Evolutionary conservation across 2,113 vertebrate species (phyloP).

Genomic region (Lagopus leucura): DNA sequence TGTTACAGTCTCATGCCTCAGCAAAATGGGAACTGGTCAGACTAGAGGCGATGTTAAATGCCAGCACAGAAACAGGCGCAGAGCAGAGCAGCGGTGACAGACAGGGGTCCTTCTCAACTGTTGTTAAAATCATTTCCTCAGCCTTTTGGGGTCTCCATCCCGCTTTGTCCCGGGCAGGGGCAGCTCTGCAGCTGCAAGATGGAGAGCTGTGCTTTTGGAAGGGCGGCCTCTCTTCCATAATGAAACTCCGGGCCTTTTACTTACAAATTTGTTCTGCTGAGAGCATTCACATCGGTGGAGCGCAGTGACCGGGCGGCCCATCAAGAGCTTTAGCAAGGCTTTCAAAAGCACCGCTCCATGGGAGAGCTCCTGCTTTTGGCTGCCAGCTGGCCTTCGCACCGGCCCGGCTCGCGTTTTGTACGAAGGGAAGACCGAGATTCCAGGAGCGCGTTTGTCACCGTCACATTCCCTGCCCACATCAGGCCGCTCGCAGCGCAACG

Average conservation of each 20-base stretch:
- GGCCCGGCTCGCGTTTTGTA: not conserved
- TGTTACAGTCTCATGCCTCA: not conserved
- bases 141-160: conserved; percentile 77
- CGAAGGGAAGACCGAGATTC: not conserved
- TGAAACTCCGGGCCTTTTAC: not conserved
- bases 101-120: not conserved
- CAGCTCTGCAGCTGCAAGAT: conserved; percentile 77
- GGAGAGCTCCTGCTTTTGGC: not conserved
- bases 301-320: not conserved
- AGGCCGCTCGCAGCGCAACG: accelerated
- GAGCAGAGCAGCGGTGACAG: not conserved
- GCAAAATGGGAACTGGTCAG: not conserved
- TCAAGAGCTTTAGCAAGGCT: not conserved
- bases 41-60: not conserved
- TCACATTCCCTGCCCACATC: accelerated
- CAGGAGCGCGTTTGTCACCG: not conserved
- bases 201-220: not conserved
- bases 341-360: not conserved
- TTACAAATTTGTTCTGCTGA: not conserved
- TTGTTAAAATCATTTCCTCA: conserved; percentile 68
- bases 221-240: not conserved
- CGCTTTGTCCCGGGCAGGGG: conserved; percentile 77
- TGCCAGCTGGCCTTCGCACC: not conserved
- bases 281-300: not conserved
- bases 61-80: not conserved